These are phyloP conservation scores for Agrenia bidenticulata DNA, from an alignment of 2,888 invertebrate genomes.

Conservation along the genomic window DNA sequence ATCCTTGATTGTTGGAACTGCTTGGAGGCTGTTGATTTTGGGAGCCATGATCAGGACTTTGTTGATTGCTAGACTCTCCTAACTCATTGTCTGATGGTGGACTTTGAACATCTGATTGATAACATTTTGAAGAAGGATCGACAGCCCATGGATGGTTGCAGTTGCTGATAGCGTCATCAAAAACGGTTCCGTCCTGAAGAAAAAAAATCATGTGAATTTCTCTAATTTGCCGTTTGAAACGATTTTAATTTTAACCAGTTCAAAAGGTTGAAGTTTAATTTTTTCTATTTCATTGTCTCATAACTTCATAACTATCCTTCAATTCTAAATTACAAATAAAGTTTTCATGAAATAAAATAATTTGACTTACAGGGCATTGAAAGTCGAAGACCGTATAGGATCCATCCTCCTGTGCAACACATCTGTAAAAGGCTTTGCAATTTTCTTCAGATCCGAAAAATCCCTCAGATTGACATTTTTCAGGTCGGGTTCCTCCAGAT, in stretches of 20 bases:
- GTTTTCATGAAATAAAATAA: not conserved
- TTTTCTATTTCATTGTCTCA: too few species aligned
- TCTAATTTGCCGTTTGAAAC: too few species aligned
- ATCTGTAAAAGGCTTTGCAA: slow-evolving; percentile 41
- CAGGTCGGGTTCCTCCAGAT: not conserved
- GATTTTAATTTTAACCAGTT: too few species aligned
- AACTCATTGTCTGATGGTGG: not conserved
- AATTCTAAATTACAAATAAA: too few species aligned
- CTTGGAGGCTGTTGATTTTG: not conserved
- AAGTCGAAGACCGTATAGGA: slow-evolving; percentile 42
- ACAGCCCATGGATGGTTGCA: slow-evolving; percentile 50
- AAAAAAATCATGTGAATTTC: too few species aligned
- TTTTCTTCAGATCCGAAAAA: slow-evolving; percentile 40
- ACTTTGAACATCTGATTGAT: slow-evolving; percentile 2
- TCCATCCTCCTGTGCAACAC: slow-evolving; percentile 36
- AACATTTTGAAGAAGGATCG: slow-evolving; percentile 35
- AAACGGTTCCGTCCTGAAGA: slow-evolving; percentile 41
- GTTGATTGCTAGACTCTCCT: not conserved
- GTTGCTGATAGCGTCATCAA: slow-evolving; percentile 38
- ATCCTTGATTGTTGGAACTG: not conserved
- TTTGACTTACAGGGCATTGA: slow-evolving; percentile 21
- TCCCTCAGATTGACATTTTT: slow-evolving; percentile 41
- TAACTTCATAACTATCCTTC: too few species aligned
- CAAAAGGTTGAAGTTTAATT: too few species aligned
- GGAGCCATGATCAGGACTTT: not conserved